phyloP scores from a whole-genome alignment of 2,888 invertebrate genomes.

The Timandra comae region DNA sequence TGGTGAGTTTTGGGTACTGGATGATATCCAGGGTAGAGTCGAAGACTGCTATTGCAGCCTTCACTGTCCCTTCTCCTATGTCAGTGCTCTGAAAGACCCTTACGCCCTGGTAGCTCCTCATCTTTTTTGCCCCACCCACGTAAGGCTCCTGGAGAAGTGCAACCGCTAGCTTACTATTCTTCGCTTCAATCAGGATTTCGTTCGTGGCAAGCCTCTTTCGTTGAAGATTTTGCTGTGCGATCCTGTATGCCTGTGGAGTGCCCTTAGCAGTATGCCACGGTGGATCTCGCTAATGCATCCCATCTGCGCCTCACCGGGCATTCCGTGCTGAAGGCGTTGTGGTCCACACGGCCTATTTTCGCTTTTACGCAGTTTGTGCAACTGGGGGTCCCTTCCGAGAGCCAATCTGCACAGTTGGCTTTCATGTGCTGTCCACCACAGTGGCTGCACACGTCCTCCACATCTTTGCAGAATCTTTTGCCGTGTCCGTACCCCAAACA shows the following conservation, averaged over 20 bases:
- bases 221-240: slow-evolving; percentile 1
- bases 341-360: neutral
- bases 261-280: too few species aligned
- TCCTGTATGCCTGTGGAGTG: too few species aligned
- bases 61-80: neutral
- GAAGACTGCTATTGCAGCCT: slow-evolving; percentile 1
- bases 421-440: slow-evolving; percentile 6
- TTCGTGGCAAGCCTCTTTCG: neutral
- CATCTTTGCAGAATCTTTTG: slow-evolving; percentile 6
- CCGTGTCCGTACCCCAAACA: slow-evolving; percentile 14
- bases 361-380: slow-evolving; percentile 4
- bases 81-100: neutral
- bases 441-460: slow-evolving; percentile 9
- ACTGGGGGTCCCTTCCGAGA: neutral
- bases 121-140: neutral
- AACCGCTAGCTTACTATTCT: neutral
- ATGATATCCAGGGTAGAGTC: neutral
- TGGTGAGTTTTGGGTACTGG: neutral
- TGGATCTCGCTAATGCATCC: slow-evolving; percentile 4
- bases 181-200: neutral
- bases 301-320: slow-evolving; percentile 3
- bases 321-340: slow-evolving; percentile 4
- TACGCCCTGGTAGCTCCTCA: neutral
- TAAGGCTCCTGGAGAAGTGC: slow-evolving; percentile 1
- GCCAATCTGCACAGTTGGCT: neutral